These are phyloP conservation scores for Meteorus cinctellus DNA, from an alignment of 2,888 invertebrate genomes.

Conservation along the genomic window DNA sequence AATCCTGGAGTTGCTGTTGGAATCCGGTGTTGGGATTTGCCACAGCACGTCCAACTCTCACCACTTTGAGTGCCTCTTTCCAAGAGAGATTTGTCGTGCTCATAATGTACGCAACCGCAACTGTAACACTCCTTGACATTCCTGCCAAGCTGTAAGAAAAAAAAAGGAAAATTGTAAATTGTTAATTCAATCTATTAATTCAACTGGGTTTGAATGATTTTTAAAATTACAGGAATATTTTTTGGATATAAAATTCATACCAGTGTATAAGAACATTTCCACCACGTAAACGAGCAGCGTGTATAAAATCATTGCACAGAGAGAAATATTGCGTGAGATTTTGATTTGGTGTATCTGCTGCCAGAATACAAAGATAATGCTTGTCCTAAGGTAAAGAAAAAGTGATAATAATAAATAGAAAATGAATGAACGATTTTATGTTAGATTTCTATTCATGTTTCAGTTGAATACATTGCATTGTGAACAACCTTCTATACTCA, in stretches of 20 bases:
- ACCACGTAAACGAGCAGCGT: constrained; percentile 90
- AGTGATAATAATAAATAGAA: constrained; percentile 7
- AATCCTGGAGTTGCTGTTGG: constrained; percentile 94
- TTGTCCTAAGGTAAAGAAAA: constrained; percentile 84
- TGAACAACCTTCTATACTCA: constrained; percentile 74
- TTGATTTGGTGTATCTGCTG: constrained; percentile 96
- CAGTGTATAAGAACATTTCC: constrained; percentile 96
- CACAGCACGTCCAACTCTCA: constrained; percentile 91
- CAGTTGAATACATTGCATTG: not conserved
- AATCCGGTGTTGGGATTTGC: constrained; percentile 98
- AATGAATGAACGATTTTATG: no score
- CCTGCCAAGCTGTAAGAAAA: constrained; percentile 86
- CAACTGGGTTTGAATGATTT: not conserved
- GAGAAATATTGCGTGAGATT: constrained; percentile 95
- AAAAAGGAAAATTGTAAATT: constrained; percentile 39
- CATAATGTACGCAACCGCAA: constrained; percentile 97
- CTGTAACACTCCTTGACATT: constrained; percentile 96
- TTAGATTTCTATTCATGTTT: constrained; percentile 27
- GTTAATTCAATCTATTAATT: constrained; percentile 2
- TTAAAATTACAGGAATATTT: not conserved
- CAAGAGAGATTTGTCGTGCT: constrained; percentile 91
- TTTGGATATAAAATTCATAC: constrained; percentile 74
- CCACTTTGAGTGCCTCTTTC: constrained; percentile 95
- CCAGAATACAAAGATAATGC: constrained; percentile 95
- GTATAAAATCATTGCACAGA: constrained; percentile 96